A percentile compares a stretch with the other conserved stretches of the same genome.
phyloP scores from a whole-genome alignment of 2,113 vertebrate species.

The Leptocoma aspasia region DNA sequence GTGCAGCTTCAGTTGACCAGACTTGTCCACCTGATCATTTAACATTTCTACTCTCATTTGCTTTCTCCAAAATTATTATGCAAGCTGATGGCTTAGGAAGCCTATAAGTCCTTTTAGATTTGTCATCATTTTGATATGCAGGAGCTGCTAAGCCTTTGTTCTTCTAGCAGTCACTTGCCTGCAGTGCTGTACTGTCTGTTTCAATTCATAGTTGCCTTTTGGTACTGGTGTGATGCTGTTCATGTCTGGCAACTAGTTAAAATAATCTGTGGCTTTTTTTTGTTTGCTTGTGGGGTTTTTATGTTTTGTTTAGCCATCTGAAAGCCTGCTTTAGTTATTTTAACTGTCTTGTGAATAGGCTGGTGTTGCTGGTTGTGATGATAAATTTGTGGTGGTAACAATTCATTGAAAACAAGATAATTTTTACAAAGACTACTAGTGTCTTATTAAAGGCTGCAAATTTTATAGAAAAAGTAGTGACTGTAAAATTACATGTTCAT shows the following conservation, averaged over 20 bases:
- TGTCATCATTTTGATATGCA: not conserved
- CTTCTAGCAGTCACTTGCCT: not conserved
- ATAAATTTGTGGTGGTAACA: not conserved
- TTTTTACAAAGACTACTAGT: not conserved
- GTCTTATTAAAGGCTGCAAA: not conserved
- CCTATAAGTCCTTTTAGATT: not conserved
- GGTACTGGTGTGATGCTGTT: not conserved
- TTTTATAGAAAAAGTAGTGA: not conserved
- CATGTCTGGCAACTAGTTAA: not conserved
- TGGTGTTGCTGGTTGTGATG: not conserved
- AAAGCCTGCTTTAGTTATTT: not conserved
- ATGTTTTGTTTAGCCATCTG: not conserved
- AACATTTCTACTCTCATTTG: not conserved
- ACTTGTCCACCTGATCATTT: not conserved
- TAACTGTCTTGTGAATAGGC: not conserved
- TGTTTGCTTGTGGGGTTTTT: not conserved
- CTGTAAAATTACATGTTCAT: not conserved
- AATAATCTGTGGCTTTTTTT: not conserved
- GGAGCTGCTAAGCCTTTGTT: not conserved
- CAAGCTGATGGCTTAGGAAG: not conserved
- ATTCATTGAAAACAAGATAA: not conserved
- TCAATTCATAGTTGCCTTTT: not conserved
- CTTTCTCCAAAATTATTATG: not conserved
- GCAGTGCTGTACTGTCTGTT: not conserved
- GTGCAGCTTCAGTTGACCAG: not conserved